Percentiles rank a stretch among this genome's conserved stretches.
phyloP scores from a whole-genome alignment of 2,797 vertebrate genomes.

The Rhabdophis nuchalis region DNA sequence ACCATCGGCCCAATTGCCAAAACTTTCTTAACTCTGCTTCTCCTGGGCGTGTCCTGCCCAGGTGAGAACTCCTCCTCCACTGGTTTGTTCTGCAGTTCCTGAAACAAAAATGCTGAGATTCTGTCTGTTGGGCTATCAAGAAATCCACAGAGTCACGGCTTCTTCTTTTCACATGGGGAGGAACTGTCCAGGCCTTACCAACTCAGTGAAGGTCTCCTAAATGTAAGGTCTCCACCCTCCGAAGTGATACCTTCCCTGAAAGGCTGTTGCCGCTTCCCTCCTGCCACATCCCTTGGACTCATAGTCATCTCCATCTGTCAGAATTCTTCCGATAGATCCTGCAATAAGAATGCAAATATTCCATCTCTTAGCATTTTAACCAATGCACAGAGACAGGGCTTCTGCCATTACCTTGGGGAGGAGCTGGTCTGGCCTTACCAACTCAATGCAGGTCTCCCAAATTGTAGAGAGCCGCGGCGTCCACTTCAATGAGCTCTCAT shows the following conservation, averaged over 20 bases:
- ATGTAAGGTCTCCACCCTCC: background rate
- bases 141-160: background rate
- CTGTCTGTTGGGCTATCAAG: background rate
- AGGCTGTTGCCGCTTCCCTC: background rate
- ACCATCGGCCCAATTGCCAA: no score
- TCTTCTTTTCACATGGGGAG: background rate
- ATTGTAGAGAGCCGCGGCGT: fast-evolving
- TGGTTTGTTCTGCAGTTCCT: background rate
- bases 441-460: no score
- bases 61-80: background rate
- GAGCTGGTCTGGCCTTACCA: background rate
- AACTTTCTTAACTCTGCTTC: no score
- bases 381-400: background rate
- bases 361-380: background rate
- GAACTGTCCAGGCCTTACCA: background rate
- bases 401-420: background rate
- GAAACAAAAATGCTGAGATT: background rate
- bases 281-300: background rate
- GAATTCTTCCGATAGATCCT: background rate
- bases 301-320: background rate
- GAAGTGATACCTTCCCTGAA: background rate
- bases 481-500: no score
- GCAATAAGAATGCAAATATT: background rate
- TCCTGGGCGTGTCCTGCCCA: no score
- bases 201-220: background rate